A percentile compares a stretch with the other conserved stretches of the same genome.
These are phyloP conservation scores for Knipowitschia caucasica DNA, from an alignment of 2,797 vertebrate species.

Conservation along the genomic window DNA sequence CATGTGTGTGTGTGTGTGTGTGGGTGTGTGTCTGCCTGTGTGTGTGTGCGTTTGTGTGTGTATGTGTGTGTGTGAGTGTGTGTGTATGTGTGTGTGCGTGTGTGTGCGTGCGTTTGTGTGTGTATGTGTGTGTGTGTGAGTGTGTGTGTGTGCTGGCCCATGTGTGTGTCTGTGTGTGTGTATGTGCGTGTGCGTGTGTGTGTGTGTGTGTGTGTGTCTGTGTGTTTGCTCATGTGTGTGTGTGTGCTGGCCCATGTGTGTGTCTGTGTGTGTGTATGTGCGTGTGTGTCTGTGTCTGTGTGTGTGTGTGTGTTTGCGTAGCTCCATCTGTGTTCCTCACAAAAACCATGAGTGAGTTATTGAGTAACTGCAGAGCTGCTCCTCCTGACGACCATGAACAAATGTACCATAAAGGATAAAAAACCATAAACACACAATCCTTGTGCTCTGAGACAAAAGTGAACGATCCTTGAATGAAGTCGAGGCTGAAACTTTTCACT, in stretches of 20 bases:
- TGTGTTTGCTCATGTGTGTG: conserved; percentile 37
- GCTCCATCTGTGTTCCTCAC: conserved; percentile 22
- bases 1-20: conserved; percentile 63
- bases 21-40: conserved; percentile 43
- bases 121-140: conserved; percentile 31
- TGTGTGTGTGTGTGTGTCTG: conserved; percentile 26
- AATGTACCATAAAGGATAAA: no score
- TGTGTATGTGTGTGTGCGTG: no score
- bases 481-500: no score
- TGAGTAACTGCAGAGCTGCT: conserved; percentile 49
- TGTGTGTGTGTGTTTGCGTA: conserved; percentile 29
- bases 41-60: conserved; percentile 62
- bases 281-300: conserved; percentile 1
- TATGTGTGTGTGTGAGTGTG: conserved; percentile 48
- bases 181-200: conserved; percentile 51
- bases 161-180: no score
- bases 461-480: no score
- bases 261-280: no score
- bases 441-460: no score
- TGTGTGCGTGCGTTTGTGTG: conserved; percentile 24
- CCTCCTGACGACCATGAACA: no score
- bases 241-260: conserved; percentile 14
- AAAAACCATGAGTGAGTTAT: conserved; percentile 52
- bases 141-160: conserved; percentile 21
- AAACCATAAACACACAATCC: no score